A percentile compares a stretch with the other conserved stretches of the same genome.
Conservation (phyloP, 2,797 vertebrate species). For the Hoplostethus mediterraneus region DNA sequence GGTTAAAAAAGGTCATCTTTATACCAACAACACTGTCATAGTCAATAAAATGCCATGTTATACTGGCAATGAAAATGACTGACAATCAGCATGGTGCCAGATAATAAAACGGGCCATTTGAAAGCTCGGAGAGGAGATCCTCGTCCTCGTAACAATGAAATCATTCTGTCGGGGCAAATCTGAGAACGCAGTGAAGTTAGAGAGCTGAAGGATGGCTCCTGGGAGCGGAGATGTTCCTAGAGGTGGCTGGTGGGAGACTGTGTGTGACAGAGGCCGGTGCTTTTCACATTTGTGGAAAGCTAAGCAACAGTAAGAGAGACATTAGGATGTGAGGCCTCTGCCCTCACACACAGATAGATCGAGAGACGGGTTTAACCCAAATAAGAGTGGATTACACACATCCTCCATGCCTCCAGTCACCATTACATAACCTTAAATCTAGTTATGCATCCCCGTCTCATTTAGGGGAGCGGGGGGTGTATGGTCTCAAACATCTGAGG, state of each 20-base stretch:
- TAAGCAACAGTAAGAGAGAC: conserved; percentile 36
- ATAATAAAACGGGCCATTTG: conserved; percentile 33
- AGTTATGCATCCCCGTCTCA: conserved; percentile 79
- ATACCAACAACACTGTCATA: neutral
- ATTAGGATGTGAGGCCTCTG: conserved; percentile 57
- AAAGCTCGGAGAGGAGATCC: conserved; percentile 27
- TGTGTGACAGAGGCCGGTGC: conserved; percentile 40
- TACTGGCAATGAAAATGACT: conserved; percentile 21
- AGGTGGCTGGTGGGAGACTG: conserved; percentile 52
- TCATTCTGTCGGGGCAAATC: conserved; percentile 31
- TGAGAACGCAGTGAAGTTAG: conserved; percentile 33
- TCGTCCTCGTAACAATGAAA: conserved; percentile 42
- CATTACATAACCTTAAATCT: conserved; percentile 85
- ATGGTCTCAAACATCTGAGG: conserved; percentile 56
- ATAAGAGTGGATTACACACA: conserved; percentile 82
- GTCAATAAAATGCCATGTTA: neutral
- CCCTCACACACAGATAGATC: conserved; percentile 56
- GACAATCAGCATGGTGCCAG: neutral
- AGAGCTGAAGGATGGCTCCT: conserved; percentile 26
- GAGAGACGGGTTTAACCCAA: conserved; percentile 81
- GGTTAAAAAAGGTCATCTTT: neutral
- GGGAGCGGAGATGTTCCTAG: conserved; percentile 49
- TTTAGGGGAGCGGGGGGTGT: conserved; percentile 55
- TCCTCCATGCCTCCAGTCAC: conserved; percentile 73
- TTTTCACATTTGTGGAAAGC: conserved; percentile 26